These are phyloP conservation scores for Zaprionus vittiger DNA, from an alignment of 1,140 invertebrate species.

Conservation along the genomic window DNA sequence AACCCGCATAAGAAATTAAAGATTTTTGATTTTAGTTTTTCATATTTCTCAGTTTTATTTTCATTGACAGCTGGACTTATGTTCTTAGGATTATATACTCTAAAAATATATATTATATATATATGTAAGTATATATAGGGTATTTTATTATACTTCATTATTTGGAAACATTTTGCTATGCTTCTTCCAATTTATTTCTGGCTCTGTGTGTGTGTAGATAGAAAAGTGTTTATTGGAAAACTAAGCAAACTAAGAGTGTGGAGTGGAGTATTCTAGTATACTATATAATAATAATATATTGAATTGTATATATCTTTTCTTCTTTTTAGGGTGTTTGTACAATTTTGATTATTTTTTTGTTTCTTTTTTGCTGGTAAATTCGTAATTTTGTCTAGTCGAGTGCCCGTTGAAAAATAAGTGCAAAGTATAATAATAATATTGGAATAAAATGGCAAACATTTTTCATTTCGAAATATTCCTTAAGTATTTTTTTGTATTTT, in stretches of 20 bases:
- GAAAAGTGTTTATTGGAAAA: constrained; percentile 44
- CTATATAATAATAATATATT: constrained; percentile 30
- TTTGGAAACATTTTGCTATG: constrained; percentile 56
- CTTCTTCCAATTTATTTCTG: not conserved
- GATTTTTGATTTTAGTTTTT: constrained; percentile 25
- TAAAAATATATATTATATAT: constrained; percentile 70
- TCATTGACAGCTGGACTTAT: constrained; percentile 73
- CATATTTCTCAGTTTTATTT: constrained; percentile 52
- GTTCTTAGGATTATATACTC: constrained; percentile 62
- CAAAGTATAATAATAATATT: constrained; percentile 50
- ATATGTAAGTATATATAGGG: constrained; percentile 40
- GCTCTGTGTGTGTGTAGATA: constrained; percentile 15
- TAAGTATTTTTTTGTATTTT: constrained; percentile 12
- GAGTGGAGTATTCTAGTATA: constrained; percentile 21
- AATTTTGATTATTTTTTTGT: constrained; percentile 46
- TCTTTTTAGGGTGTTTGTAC: constrained; percentile 38
- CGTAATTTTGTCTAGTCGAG: constrained; percentile 62
- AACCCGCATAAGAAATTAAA: constrained; percentile 10
- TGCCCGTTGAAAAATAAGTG: constrained; percentile 66
- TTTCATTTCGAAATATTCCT: constrained; percentile 15
- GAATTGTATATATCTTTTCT: constrained; percentile 49
- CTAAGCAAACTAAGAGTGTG: constrained; percentile 25
- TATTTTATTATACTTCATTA: constrained; percentile 11
- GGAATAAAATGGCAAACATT: constrained; percentile 43
- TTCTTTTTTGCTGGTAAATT: constrained; percentile 62